Evolutionary conservation across 1,140 invertebrate species (phyloP).

Genomic region (Drosophila repleta): DNA sequence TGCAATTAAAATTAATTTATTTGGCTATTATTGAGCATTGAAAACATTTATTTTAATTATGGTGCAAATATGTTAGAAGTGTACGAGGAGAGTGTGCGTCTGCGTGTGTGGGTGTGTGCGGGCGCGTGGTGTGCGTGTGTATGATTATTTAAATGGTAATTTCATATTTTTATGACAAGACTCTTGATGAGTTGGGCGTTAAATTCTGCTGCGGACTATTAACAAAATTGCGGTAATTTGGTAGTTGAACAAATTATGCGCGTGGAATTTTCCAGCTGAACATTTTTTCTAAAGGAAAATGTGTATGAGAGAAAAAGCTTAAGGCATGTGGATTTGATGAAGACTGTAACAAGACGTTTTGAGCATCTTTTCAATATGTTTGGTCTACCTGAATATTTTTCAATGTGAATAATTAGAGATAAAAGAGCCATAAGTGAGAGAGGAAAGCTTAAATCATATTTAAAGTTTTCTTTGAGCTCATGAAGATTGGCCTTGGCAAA

Average conservation of each 20-base stretch:
- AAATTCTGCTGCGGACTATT: conserved; percentile 41
- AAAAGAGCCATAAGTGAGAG: too few relatives aligned
- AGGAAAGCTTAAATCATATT: too few relatives aligned
- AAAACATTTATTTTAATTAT: conserved; percentile 80
- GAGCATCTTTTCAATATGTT: too few relatives aligned
- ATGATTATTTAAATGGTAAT: conserved; percentile 56
- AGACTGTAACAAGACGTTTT: too few relatives aligned
- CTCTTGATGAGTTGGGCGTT: conserved; percentile 25
- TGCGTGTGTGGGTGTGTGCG: not conserved
- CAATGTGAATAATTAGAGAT: too few relatives aligned
- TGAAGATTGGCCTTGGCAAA: too few relatives aligned
- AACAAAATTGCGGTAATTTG: conserved; percentile 49
- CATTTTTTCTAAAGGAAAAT: not conserved
- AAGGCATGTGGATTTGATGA: too few relatives aligned
- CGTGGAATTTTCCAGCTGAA: conserved; percentile 1
- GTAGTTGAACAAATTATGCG: conserved; percentile 8
- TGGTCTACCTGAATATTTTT: too few relatives aligned
- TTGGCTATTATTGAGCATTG: conserved; percentile 77
- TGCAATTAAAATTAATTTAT: conserved; percentile 81
- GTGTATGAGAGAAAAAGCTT: not conserved
- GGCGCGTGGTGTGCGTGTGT: not conserved
- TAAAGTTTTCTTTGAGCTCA: too few relatives aligned
- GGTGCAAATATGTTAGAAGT: conserved; percentile 53
- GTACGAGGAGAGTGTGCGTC: conserved; percentile 27
- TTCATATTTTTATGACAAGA: conserved; percentile 69